These are phyloP conservation scores for Columba janthina DNA, from an alignment of 2,113 vertebrate species.

Conservation along the genomic window DNA sequence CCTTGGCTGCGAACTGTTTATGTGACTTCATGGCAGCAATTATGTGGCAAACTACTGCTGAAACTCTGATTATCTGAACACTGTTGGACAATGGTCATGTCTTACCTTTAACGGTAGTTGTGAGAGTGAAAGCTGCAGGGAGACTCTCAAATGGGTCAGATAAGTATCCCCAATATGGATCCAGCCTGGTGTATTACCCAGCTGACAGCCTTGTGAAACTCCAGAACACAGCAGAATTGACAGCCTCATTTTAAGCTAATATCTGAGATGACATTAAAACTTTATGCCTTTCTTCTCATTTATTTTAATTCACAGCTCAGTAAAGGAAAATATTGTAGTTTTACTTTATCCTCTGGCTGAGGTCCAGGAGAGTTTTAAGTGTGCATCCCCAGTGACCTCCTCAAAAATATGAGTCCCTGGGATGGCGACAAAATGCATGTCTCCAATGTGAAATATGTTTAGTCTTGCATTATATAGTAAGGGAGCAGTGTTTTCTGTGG, in stretches of 20 bases:
- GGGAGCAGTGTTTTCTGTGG: not conserved
- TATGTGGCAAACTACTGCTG: not conserved
- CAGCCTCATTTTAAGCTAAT: not conserved
- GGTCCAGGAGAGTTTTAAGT: not conserved
- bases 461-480: not conserved
- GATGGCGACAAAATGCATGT: not conserved
- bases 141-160: not conserved
- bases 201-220: not conserved
- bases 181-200: not conserved
- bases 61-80: not conserved
- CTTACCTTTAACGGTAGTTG: not conserved
- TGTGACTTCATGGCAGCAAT: not conserved
- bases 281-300: not conserved
- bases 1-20: not conserved
- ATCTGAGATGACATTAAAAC: not conserved
- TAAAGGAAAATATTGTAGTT: not conserved
- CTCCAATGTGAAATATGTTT: not conserved
- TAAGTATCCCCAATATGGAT: not conserved
- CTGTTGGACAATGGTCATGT: not conserved
- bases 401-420: not conserved
- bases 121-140: not conserved
- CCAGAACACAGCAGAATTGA: slow-evolving; percentile 56
- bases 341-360: not conserved
- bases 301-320: not conserved
- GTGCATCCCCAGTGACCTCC: not conserved